These are phyloP conservation scores for Sycobia sp. DNA, from an alignment of 1,140 invertebrate genomes.

Conservation along the genomic window DNA sequence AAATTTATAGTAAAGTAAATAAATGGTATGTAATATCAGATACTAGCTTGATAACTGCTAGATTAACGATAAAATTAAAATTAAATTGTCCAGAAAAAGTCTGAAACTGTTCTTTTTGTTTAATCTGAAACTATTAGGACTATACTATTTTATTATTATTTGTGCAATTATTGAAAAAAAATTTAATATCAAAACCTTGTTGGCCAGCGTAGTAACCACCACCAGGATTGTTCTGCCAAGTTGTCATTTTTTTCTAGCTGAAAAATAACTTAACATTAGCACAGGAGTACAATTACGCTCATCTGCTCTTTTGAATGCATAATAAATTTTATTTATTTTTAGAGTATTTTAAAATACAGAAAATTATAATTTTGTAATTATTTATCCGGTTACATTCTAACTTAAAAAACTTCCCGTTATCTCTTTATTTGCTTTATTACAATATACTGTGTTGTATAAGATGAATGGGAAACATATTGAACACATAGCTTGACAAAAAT, in stretches of 20 bases:
- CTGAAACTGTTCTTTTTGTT: too few species aligned
- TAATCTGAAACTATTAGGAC: background rate
- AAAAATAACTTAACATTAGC: constrained; percentile 52
- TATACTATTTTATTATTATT: constrained; percentile 14
- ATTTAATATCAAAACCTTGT: constrained; percentile 51
- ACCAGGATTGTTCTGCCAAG: constrained; percentile 53
- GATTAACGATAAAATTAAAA: too few species aligned
- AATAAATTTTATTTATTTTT: background rate
- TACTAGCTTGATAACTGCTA: too few species aligned
- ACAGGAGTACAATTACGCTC: constrained; percentile 25
- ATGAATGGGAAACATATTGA: too few species aligned
- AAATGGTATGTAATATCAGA: background rate
- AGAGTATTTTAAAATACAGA: background rate
- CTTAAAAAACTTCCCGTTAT: too few species aligned
- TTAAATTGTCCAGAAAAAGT: too few species aligned
- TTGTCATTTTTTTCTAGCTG: constrained; percentile 55
- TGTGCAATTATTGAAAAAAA: constrained; percentile 36
- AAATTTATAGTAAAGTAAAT: background rate
- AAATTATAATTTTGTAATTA: too few species aligned
- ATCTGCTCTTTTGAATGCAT: constrained; percentile 7
- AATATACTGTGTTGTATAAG: too few species aligned
- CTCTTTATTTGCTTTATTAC: too few species aligned
- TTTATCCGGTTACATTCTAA: too few species aligned
- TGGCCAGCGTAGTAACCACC: constrained; percentile 52
- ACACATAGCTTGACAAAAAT: too few species aligned